phyloP scores from a whole-genome alignment of 2,113 vertebrate genomes.

The Accipiter virgatus region DNA sequence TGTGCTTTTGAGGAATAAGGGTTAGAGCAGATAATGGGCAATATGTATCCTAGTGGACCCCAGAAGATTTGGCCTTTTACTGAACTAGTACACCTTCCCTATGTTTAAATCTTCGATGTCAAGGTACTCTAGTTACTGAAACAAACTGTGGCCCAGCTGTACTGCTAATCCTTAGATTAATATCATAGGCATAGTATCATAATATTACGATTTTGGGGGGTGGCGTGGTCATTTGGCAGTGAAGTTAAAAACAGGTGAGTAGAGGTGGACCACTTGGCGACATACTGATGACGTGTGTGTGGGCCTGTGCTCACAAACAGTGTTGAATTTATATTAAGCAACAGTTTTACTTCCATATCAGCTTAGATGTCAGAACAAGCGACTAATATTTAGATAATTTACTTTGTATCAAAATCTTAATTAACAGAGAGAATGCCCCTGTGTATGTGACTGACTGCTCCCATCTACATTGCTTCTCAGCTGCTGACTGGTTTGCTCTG shows the following conservation, averaged over 20 bases:
- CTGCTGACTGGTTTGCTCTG: neutral
- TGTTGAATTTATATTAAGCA: neutral
- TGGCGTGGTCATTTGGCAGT: neutral
- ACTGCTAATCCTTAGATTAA: neutral
- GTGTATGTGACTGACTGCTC: neutral
- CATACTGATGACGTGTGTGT: neutral
- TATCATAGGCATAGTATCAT: neutral
- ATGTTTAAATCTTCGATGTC: neutral
- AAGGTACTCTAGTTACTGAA: neutral
- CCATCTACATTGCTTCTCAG: neutral
- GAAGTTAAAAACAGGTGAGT: neutral
- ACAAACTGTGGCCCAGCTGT: neutral
- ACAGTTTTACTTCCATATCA: neutral
- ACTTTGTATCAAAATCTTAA: neutral
- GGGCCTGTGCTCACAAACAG: neutral
- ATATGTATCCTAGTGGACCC: neutral
- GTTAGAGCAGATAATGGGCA: neutral
- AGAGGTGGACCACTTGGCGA: too few relatives aligned
- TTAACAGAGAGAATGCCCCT: neutral
- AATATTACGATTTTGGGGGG: rapidly evolving
- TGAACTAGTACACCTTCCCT: neutral
- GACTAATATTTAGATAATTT: neutral
- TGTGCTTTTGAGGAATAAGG: neutral
- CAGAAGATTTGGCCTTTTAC: neutral
- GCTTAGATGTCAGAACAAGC: neutral